phyloP scores from a whole-genome alignment of 2,113 vertebrate genomes.

The Andinoacara biseriatus region DNA sequence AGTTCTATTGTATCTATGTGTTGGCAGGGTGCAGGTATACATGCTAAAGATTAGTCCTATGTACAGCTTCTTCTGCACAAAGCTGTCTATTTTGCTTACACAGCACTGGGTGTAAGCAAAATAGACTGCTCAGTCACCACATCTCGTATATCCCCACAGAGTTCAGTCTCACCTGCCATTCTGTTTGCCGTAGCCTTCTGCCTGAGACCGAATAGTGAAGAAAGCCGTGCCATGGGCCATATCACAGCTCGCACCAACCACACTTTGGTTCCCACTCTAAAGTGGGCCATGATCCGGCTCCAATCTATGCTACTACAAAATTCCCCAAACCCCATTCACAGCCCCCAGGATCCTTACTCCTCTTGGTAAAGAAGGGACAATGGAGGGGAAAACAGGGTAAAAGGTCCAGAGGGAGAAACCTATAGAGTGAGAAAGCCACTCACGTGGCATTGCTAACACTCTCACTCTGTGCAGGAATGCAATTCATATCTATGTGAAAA shows the following conservation, averaged over 20 bases:
- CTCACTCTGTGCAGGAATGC: constrained; percentile 61
- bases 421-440: constrained; percentile 29
- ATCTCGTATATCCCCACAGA: not conserved
- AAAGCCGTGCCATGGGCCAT: constrained; percentile 30
- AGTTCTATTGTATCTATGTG: not conserved
- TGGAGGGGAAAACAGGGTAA: not conserved
- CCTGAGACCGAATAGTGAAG: constrained; percentile 32
- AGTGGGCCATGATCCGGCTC: constrained; percentile 41
- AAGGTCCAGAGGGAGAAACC: constrained; percentile 2
- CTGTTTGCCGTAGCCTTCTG: constrained; percentile 9
- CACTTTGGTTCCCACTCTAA: constrained; percentile 23
- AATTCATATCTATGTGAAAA: constrained; percentile 70
- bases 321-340: not conserved
- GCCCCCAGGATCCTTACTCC: not conserved
- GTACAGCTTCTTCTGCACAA: not conserved
- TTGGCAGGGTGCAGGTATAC: no score
- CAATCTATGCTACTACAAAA: not conserved
- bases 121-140: not conserved
- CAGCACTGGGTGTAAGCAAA: not conserved
- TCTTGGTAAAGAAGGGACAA: constrained; percentile 3
- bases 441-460: constrained; percentile 29
- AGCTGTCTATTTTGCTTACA: no score
- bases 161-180: constrained; percentile 47
- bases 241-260: constrained; percentile 42
- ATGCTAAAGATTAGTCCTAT: no score